These are phyloP conservation scores for Gallinago nigripennis DNA, from an alignment of 2,797 vertebrate genomes.

Conservation along the genomic window DNA sequence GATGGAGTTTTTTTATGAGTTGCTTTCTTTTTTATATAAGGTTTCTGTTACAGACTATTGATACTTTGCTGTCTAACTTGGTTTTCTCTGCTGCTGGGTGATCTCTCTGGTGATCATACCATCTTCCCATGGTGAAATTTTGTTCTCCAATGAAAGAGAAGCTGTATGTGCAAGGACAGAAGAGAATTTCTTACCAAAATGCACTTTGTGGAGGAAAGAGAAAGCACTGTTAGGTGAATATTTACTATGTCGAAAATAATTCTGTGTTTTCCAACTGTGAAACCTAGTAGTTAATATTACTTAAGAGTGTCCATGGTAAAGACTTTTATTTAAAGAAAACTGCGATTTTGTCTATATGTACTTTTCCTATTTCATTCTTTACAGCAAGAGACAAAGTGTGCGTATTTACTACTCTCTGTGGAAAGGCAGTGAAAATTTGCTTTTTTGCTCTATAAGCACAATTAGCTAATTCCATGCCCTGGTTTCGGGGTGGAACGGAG, in stretches of 20 bases:
- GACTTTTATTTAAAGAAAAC: neutral
- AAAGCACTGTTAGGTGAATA: neutral
- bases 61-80: neutral
- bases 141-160: neutral
- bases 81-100: neutral
- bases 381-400: neutral
- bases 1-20: neutral
- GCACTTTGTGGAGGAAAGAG: neutral
- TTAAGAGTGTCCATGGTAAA: neutral
- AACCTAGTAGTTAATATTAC: neutral
- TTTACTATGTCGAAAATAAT: neutral
- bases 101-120: neutral
- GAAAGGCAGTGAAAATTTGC: neutral
- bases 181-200: neutral
- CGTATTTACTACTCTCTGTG: neutral
- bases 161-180: neutral
- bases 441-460: neutral
- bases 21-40: neutral
- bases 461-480: neutral
- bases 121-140: neutral
- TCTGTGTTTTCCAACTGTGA: rapidly evolving
- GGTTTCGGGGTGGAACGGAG: no score
- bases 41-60: neutral
- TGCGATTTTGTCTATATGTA: neutral
- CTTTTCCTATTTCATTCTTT: neutral